phyloP scores from a whole-genome alignment of 2,888 invertebrate species.

The Calameuta idolon region DNA sequence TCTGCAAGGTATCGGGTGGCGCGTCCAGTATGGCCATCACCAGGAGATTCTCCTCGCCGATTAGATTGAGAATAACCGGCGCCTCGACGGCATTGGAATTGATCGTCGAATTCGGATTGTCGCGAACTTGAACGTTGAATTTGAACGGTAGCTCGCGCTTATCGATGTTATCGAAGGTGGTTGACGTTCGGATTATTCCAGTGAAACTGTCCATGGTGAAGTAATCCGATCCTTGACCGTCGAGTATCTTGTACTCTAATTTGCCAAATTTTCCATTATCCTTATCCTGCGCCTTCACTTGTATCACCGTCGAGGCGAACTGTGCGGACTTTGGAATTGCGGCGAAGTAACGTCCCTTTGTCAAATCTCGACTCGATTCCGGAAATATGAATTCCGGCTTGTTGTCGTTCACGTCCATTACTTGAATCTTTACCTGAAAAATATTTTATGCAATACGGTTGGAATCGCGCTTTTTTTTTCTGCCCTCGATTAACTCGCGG shows the following conservation, averaged over 20 bases:
- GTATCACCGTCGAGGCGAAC: conserved; percentile 81
- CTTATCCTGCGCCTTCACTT: conserved; percentile 87
- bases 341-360: conserved; percentile 81
- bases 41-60: conserved; percentile 82
- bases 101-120: conserved; percentile 76
- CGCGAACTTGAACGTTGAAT: conserved; percentile 73
- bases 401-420: conserved; percentile 92
- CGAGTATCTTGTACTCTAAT: conserved; percentile 77
- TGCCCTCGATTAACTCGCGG: too few species aligned
- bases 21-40: conserved; percentile 82
- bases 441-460: not conserved
- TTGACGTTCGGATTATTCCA: conserved; percentile 81
- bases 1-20: conserved; percentile 77
- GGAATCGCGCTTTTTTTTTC: rapidly evolving
- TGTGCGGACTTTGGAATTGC: conserved; percentile 81
- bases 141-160: conserved; percentile 77
- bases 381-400: conserved; percentile 84
- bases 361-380: conserved; percentile 69
- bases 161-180: conserved; percentile 78
- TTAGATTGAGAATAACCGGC: conserved; percentile 81
- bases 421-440: conserved; percentile 78
- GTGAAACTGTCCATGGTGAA: conserved; percentile 80
- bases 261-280: conserved; percentile 88
- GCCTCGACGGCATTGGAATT: conserved; percentile 75
- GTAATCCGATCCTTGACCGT: conserved; percentile 71